Percentiles rank a stretch among this genome's conserved stretches.
Conservation (phyloP, 2,113 vertebrate species). For the Corapipo altera region DNA sequence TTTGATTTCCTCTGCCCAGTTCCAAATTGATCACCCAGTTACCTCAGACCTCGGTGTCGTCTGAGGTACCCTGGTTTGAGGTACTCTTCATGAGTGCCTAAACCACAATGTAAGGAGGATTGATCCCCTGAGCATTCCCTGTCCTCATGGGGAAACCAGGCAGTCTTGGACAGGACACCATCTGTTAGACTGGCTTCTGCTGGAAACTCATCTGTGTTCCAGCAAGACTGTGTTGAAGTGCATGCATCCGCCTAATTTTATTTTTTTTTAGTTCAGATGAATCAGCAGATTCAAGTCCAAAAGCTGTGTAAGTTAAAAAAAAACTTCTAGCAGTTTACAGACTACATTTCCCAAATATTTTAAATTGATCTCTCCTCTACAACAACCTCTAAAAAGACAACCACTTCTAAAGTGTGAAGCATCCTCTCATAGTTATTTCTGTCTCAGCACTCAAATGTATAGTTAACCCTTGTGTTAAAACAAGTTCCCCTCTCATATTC, state of each 20-base stretch:
- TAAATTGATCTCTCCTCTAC: neutral
- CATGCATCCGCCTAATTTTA: neutral
- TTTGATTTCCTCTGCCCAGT: neutral
- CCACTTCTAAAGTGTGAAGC: neutral
- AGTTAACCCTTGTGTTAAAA: neutral
- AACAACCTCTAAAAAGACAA: neutral
- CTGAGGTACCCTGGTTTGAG: neutral
- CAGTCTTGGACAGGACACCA: neutral
- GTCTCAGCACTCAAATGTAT: neutral
- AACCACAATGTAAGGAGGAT: neutral
- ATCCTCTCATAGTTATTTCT: neutral
- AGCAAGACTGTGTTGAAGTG: neutral
- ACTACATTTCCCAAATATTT: neutral
- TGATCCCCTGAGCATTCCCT: neutral
- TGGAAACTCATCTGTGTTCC: neutral
- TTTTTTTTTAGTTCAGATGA: constrained; percentile 11
- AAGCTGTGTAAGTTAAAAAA: neutral
- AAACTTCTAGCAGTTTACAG: neutral
- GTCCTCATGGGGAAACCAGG: neutral
- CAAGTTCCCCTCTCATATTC: neutral
- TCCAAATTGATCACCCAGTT: neutral
- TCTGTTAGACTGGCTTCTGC: neutral
- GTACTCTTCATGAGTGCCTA: neutral
- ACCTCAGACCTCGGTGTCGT: neutral
- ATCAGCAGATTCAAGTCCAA: constrained; percentile 21